These are phyloP conservation scores for Apis florea DNA, from an alignment of 1,140 invertebrate species.

Conservation along the genomic window DNA sequence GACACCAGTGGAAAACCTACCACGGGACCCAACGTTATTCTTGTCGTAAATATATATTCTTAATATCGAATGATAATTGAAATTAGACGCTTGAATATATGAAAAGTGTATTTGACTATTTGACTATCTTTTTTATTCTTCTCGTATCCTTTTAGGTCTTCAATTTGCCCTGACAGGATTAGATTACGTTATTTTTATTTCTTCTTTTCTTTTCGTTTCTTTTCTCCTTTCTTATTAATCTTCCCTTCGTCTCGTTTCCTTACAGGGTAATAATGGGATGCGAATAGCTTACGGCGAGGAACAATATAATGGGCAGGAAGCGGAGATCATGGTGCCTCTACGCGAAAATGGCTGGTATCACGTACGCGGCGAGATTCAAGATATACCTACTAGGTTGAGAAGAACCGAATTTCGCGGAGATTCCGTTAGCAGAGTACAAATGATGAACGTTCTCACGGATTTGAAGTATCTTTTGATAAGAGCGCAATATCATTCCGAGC, in stretches of 20 bases:
- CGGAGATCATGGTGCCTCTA: conserved; percentile 84
- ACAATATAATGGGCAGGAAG: conserved; percentile 82
- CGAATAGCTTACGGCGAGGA: conserved; percentile 87
- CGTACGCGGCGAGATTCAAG: conserved; percentile 82
- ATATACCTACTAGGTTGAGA: conserved; percentile 81
- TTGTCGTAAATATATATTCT: conserved; percentile 83
- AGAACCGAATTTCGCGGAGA: conserved; percentile 83
- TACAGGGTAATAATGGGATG: conserved; percentile 85
- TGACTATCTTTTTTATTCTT: not conserved
- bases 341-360: conserved; percentile 89
- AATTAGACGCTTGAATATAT: not conserved
- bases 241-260: not conserved
- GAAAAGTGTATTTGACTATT: not conserved
- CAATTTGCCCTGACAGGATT: not conserved
- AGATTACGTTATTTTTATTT: conserved; percentile 17
- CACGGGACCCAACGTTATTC: conserved; percentile 91
- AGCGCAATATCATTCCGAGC: conserved; percentile 96
- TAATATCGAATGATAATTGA: no score
- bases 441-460: conserved; percentile 91
- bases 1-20: conserved; percentile 93
- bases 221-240: conserved; percentile 13
- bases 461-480: conserved; percentile 91
- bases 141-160: not conserved
- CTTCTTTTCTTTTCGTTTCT: not conserved
- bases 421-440: conserved; percentile 86